Evolutionary conservation across 2,888 invertebrate species (phyloP), one percentile per base, ranked within the genome.

Genomic region (Crossocerus cetratus): DNA sequence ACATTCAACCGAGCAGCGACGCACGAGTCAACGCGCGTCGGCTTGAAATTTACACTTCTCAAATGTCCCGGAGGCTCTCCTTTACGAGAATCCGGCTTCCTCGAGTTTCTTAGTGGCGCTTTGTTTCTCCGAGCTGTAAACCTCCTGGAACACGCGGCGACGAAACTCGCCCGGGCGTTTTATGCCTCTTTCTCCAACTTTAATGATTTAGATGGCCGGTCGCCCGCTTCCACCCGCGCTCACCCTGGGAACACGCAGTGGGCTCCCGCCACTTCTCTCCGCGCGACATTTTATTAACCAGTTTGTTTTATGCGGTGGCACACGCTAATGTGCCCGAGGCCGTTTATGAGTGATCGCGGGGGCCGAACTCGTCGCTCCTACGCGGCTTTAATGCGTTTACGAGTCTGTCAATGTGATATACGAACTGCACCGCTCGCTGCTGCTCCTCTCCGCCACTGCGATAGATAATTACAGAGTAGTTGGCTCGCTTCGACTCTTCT

Each of bases 271-370:
- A 32, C 21, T 53, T 53, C 69, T 65, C 65, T 62, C 45, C 32
- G 5, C 32, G 69, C 42, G 69, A 65, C 65, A 65, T 43, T 72
- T 72, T 72, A 65, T 72, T 65, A 72, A 62, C 65, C 65, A 54
- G 45, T 23, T 68, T 21, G 62, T 69, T 69, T 65, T 58, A 69
- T 56, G 65, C 21, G 57, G 23, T 43, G 65, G 69, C 61, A 55
- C 61, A 55, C 49, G 57, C 63, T 69, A 65, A 72, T 69, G 56
- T 53, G 43, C 1, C 32, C n/a, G n/a, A n/a, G n/a, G 58, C 59
- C 8, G 32, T 14, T 43, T 20, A 18, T n/a, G 53, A 18, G 44
- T 54, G 63, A 61, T 60, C 23, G 45, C 14, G 44, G 21, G 43
- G 66, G 56, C 66, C 11, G 32, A 32, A 32, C 8, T 32, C 32